Evolutionary conservation across 2,797 vertebrate species (phyloP).

Genomic region (Mormyrus hasselquistii): DNA sequence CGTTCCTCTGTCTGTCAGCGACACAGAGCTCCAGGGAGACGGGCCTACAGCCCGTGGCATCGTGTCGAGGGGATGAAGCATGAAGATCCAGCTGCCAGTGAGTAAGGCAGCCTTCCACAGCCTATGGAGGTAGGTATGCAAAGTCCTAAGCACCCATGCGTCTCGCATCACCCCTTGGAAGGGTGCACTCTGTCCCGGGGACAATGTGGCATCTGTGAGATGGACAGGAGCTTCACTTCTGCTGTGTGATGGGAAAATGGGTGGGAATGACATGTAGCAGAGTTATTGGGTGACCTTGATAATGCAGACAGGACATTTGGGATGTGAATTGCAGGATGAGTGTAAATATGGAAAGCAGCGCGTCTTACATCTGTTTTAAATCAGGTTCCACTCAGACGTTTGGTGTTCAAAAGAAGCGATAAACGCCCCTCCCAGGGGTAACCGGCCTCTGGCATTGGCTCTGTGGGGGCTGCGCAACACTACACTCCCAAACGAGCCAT

Average conservation of each 20-base stretch:
- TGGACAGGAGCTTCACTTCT: not conserved
- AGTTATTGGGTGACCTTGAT: not conserved
- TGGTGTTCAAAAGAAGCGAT: not conserved
- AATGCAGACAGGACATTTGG: not conserved
- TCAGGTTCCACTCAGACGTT: not conserved
- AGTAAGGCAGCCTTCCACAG: not conserved
- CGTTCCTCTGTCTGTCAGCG: not conserved
- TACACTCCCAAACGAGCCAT: not conserved
- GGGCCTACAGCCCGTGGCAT: not conserved
- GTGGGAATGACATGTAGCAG: not conserved
- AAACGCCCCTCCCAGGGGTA: not conserved
- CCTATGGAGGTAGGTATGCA: not conserved
- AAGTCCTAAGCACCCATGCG: not conserved
- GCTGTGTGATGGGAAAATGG: not conserved
- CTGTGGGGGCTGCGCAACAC: not conserved
- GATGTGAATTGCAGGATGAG: not conserved
- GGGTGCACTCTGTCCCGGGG: not conserved
- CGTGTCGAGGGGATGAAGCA: not conserved
- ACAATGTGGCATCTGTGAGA: not conserved
- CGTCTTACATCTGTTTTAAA: constrained; percentile 20
- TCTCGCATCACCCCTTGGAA: not conserved
- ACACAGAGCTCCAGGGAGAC: not conserved
- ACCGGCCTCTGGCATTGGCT: not conserved
- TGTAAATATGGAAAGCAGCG: not conserved
- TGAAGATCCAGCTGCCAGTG: not conserved